phyloP scores from a whole-genome alignment of 2,888 invertebrate genomes.

The Eutolmus rufibarbis region DNA sequence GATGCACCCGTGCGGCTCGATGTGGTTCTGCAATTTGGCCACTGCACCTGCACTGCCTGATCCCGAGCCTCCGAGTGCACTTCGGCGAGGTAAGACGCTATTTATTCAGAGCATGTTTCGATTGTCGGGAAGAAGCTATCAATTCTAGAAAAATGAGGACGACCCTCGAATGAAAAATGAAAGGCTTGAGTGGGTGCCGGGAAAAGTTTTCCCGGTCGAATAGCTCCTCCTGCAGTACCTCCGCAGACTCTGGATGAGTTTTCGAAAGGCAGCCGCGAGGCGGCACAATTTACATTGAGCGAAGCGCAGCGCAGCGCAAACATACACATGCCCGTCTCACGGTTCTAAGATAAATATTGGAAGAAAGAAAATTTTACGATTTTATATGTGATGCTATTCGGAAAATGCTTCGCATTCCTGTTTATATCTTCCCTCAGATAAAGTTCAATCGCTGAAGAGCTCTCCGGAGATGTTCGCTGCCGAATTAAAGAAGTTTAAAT shows the following conservation, averaged over 20 bases:
- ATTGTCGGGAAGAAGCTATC: constrained; percentile 22
- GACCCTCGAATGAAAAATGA: constrained; percentile 16
- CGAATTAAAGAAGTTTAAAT: neutral
- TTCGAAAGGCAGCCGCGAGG: neutral
- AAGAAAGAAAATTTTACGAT: constrained; percentile 28
- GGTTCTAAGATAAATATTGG: constrained; percentile 21
- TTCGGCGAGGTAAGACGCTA: neutral
- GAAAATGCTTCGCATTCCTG: constrained; percentile 4
- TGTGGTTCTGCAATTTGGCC: neutral
- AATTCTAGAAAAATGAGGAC: constrained; percentile 16
- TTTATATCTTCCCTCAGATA: constrained; percentile 3
- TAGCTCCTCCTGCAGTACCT: neutral
- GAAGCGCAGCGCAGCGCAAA: neutral
- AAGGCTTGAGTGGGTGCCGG: neutral
- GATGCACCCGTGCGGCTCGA: neutral
- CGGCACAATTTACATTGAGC: neutral
- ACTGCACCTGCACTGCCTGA: neutral
- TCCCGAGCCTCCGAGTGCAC: neutral
- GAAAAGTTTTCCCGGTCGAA: neutral
- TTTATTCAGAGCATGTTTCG: constrained; percentile 20
- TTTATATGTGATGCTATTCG: constrained; percentile 23
- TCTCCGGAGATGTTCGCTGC: neutral
- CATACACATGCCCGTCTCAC: neutral
- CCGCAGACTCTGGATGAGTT: neutral
- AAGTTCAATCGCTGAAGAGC: constrained; percentile 6